These are phyloP conservation scores for Anticlea derivata DNA, from an alignment of 2,888 invertebrate genomes.

Conservation along the genomic window DNA sequence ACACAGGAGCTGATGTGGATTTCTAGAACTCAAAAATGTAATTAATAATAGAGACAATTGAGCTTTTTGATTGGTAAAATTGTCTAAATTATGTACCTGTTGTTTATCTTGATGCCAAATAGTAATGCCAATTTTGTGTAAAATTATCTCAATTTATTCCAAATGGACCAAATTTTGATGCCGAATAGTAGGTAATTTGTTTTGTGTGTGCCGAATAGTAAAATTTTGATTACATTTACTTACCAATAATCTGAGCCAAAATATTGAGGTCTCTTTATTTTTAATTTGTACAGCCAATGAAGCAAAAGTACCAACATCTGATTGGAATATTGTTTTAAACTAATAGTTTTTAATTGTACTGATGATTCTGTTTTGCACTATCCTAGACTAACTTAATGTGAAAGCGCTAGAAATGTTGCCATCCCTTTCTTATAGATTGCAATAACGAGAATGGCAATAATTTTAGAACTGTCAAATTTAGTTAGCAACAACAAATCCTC, in stretches of 20 bases:
- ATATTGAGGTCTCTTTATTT: conserved; percentile 3
- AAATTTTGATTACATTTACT: conserved; percentile 20
- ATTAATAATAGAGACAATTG: conserved; percentile 10
- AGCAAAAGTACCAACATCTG: not conserved
- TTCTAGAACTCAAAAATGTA: conserved; percentile 35
- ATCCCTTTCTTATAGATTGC: too few species aligned
- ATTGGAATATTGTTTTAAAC: too few species aligned
- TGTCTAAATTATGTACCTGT: not conserved
- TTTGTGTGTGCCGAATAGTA: conserved; percentile 9
- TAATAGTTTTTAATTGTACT: too few species aligned
- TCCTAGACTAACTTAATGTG: too few species aligned
- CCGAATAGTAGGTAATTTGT: conserved; percentile 13
- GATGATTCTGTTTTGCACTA: too few species aligned
- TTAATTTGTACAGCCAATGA: conserved; percentile 12
- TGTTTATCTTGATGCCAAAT: not conserved
- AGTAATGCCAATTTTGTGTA: not conserved
- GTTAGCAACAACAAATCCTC: too few species aligned
- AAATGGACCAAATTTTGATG: conserved; percentile 17
- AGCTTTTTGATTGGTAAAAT: not conserved
- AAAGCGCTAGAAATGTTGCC: too few species aligned
- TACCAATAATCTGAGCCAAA: conserved; percentile 14
- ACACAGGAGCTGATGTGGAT: conserved; percentile 25
- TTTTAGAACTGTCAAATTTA: too few species aligned
- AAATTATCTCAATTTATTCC: not conserved
- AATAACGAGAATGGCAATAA: too few species aligned